Percentiles rank a stretch among this genome's conserved stretches.
Conservation (phyloP, 1,140 invertebrate species). For the Chelonus insularis region DNA sequence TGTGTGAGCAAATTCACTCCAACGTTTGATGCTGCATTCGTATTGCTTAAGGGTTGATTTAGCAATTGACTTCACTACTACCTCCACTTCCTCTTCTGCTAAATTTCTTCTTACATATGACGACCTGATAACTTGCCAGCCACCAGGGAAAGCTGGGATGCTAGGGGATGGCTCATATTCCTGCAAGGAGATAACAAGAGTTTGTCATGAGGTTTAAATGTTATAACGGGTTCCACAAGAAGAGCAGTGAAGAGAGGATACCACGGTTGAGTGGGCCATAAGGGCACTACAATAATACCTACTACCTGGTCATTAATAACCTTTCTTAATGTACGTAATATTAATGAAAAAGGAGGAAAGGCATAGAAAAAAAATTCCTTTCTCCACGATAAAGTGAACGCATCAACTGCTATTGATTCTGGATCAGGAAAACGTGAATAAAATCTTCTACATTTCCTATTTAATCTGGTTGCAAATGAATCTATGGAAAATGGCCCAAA, state of each 20-base stretch:
- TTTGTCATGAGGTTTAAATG: not conserved
- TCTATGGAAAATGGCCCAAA: constrained; percentile 21
- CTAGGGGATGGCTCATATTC: constrained; percentile 4
- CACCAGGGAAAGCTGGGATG: constrained; percentile 9
- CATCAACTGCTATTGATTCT: constrained; percentile 13
- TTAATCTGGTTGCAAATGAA: constrained; percentile 22
- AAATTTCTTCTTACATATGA: constrained; percentile 12
- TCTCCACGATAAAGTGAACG: constrained; percentile 17
- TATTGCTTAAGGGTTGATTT: constrained; percentile 24
- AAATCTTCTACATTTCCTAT: constrained; percentile 21
- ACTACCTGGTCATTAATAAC: constrained; percentile 24
- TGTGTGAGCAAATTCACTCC: constrained; percentile 18
- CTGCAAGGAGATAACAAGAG: constrained; percentile 17
- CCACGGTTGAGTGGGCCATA: constrained; percentile 28
- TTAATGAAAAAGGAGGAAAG: constrained; percentile 31
- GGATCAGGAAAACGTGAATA: constrained; percentile 22
- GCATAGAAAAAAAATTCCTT: constrained; percentile 17
- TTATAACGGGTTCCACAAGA: not conserved
- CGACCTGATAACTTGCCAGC: constrained; percentile 8
- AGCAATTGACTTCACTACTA: constrained; percentile 7
- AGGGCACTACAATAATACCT: constrained; percentile 22
- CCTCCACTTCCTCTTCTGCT: constrained; percentile 1
- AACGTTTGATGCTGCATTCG: constrained; percentile 2
- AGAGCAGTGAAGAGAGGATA: constrained; percentile 13
- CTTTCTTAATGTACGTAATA: constrained; percentile 32